phyloP scores from a whole-genome alignment of 2,113 vertebrate species.

The Cebus imitator region DNA sequence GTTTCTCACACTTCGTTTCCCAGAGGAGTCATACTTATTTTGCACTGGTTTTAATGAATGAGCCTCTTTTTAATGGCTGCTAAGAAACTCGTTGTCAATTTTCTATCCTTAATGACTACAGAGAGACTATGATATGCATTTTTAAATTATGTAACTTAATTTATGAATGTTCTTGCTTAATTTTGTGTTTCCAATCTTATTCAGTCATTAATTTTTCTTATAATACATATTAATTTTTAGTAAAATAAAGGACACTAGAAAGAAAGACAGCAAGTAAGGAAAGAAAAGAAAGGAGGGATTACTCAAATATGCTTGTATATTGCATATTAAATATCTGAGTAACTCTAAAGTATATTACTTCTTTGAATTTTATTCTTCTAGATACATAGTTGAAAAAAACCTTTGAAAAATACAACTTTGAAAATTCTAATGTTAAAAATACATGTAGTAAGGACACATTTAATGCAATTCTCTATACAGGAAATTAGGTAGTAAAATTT shows the following conservation, averaged over 20 bases:
- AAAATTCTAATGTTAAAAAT: constrained; percentile 1
- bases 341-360: background rate
- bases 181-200: background rate
- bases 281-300: background rate
- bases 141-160: background rate
- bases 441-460: background rate
- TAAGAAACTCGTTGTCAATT: background rate
- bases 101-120: background rate
- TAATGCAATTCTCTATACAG: background rate
- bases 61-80: background rate
- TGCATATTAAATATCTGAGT: background rate
- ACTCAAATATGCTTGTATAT: background rate
- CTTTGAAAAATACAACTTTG: background rate
- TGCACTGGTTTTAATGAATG: background rate
- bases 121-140: background rate
- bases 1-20: background rate
- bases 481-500: background rate
- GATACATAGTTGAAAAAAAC: background rate
- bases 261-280: background rate
- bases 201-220: background rate
- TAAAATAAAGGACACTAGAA: background rate
- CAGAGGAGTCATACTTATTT: background rate
- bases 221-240: background rate
- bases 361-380: background rate
- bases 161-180: background rate